Percentiles rank a stretch among this genome's conserved stretches.
Evolutionary conservation across 2,888 invertebrate species (phyloP).

Genomic region (Lysandra coridon): DNA sequence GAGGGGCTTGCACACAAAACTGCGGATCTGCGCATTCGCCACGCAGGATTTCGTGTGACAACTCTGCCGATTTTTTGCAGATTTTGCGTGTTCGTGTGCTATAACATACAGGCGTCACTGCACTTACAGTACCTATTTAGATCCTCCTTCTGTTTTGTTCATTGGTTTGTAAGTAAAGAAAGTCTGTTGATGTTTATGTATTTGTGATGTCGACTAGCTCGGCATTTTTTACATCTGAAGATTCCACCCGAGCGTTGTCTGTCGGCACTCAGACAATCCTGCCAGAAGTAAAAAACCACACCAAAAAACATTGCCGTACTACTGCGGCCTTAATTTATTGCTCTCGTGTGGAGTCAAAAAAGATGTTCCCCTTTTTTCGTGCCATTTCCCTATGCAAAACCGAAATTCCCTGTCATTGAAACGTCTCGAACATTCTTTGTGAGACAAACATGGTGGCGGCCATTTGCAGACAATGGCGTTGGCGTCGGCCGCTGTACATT

Average conservation of each 20-base stretch:
- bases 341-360: constrained; percentile 14
- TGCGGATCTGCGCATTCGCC: background rate
- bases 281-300: background rate
- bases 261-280: background rate
- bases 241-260: background rate
- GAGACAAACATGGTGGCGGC: constrained; percentile 58
- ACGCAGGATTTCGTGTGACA: background rate
- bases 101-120: too few relatives aligned
- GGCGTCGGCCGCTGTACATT: constrained; percentile 54
- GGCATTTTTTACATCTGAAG: background rate
- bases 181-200: too few relatives aligned
- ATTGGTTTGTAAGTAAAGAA: too few relatives aligned
- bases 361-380: constrained; percentile 40
- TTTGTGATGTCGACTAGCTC: background rate
- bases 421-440: constrained; percentile 56
- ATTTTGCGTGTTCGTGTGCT: too few relatives aligned
- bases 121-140: too few relatives aligned
- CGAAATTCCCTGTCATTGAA: constrained; percentile 55
- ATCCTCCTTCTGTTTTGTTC: too few relatives aligned
- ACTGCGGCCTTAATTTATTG: background rate
- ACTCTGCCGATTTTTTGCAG: background rate
- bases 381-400: constrained; percentile 52
- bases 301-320: background rate
- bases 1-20: background rate
- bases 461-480: constrained; percentile 74